Evolutionary conservation across 2,797 vertebrate species (phyloP), one percentile per base, ranked within the genome.

Genomic region (Helostoma temminkii): DNA sequence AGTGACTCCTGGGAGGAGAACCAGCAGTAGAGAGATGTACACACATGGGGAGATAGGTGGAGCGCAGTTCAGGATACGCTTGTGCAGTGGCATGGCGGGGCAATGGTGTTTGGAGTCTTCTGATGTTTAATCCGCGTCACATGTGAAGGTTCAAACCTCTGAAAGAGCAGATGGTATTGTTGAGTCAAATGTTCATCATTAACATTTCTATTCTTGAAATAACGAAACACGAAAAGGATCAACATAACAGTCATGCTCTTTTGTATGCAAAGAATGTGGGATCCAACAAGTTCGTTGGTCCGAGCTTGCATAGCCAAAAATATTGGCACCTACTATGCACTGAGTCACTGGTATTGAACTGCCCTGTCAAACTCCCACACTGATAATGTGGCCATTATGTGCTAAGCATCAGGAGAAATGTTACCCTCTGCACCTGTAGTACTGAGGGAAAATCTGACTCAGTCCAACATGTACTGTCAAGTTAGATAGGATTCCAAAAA

Each of bases 1-100:
- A 37, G 89, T 76, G 56, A 92, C 79, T 39, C 89, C 92, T 3
- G 92, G 89, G 48, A 94, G 86, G 39, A 93, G 76, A 50, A 93
- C 55, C 82, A 93, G 73, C 49, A 94, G 70, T 69, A 93, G 24
- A 28, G 89, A 74, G 73, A 89, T 65, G 54, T 86, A 83, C 56
- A 89, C 64, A 59, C 71, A 85, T 2, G 85, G 77, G 41, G 71
- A 74, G 62, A 74, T 50, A 42, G 82, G 68, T 8, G 81, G 81
- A 48, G 69, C 42, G 48, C 71, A 82, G 61, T 49, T 86, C 55
- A 82, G 68, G 64, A 83, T 65, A 30, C 9, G 59, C 63, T 78
- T 86, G 72, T 69, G 76, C 25, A 78, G 74, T 26, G 54, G 70
- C 93, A 94, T 94, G 81, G 80, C 64, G 62, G 52, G 9, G 28